phyloP scores from a whole-genome alignment of 1,140 invertebrate species.

The Drosophila persimilis region DNA sequence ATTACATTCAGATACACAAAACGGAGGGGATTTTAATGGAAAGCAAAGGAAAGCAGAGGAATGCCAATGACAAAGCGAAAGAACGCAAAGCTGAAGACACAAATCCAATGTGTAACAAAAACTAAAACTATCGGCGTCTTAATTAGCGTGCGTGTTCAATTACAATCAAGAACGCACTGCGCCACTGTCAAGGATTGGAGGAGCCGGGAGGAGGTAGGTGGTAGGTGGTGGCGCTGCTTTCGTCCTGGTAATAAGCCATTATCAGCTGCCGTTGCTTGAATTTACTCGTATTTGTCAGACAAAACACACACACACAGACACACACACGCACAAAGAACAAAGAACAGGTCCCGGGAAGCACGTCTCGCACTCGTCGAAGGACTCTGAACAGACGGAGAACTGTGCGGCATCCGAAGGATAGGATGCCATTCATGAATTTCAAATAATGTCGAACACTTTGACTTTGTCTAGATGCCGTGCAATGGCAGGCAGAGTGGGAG shows the following conservation, averaged over 20 bases:
- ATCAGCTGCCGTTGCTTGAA: slow-evolving; percentile 74
- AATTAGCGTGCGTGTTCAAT: slow-evolving; percentile 81
- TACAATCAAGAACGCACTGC: slow-evolving; percentile 43
- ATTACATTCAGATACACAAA: slow-evolving; percentile 50
- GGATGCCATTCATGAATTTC: slow-evolving; percentile 79
- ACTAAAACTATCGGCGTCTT: slow-evolving; percentile 76
- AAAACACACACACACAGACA: slow-evolving; percentile 19
- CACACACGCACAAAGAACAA: slow-evolving; percentile 21
- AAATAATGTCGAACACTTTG: slow-evolving; percentile 81
- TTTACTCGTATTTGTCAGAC: slow-evolving; percentile 62
- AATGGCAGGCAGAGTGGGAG: slow-evolving; percentile 30
- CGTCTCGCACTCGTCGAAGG: neutral
- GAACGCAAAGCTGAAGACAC: neutral
- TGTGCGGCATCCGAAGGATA: slow-evolving; percentile 22
- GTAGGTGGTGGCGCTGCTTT: slow-evolving; percentile 1
- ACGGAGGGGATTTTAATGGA: slow-evolving; percentile 45
- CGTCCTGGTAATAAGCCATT: slow-evolving; percentile 67
- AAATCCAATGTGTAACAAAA: slow-evolving; percentile 53
- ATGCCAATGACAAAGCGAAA: slow-evolving; percentile 10
- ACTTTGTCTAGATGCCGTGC: slow-evolving; percentile 72
- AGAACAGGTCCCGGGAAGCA: slow-evolving; percentile 15
- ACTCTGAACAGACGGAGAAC: slow-evolving; percentile 1
- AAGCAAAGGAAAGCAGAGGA: neutral
- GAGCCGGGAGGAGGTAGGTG: neutral
- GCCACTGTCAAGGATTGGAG: neutral